Base-by-base conservation (phyloP, 2,888 invertebrate genomes). In the Leucophora obtusa region DNA sequence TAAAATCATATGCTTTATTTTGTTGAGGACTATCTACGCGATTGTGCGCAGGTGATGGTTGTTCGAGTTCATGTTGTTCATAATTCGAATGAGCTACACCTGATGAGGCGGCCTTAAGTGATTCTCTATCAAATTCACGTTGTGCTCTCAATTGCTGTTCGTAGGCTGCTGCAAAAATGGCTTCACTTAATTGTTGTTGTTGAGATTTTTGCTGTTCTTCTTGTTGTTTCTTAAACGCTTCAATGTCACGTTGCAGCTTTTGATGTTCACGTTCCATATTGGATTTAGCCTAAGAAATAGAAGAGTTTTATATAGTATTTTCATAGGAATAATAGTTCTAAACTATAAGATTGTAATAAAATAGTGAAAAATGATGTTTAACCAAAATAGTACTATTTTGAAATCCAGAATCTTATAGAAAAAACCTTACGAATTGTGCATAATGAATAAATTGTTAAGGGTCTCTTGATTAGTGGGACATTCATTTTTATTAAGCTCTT, bases 231-330 rank as follows among this genome's bases (percentile, higher is more conserved):
- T 87, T 87, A 75, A 84, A 88, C n/a, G 87, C 86, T 56, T 87
- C 86, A 14, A 87, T 86, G 56, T 87, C 86, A 4, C 88, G 87
- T 33, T 89, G 88, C 33, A 88, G 71, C 59, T 88, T 85, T 70
- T 89, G 86, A 85, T 89, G 83, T 86, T 90, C 86, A 87, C 91
- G 63, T 79, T 89, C 85, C 87, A 90, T 83, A 85, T 92, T 87
- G 0, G 84, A 84, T 69, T 88, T 85, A 5, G 83, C 82, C 84
- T 85, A 17, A 28, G 28, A 28, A 6, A 28, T 28, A 7, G 3
- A 28, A 28, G 7, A 28, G 7, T 28, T 28, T 3, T 1, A 28
- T 28, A 6, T 28, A 28, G 28, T 28, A 21, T 21, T 21, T n/a
- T n/a, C n/a, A n/a, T n/a, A n/a, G n/a, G n/a, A n/a, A n/a, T n/a